Base-by-base conservation (phyloP, 2,888 invertebrate genomes). In the Ophioninae sp. region DNA sequence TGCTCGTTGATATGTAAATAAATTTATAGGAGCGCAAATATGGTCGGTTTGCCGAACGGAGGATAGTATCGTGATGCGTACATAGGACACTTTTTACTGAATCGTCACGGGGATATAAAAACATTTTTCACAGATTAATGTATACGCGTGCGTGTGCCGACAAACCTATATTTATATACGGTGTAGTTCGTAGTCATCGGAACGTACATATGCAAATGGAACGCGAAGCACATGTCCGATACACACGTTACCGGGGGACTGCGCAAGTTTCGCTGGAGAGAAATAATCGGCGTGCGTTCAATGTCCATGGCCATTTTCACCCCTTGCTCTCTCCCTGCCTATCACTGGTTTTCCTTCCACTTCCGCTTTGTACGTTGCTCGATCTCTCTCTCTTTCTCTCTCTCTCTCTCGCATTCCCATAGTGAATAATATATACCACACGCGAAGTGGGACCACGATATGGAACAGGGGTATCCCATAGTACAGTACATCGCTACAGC, bases 121-220 rank as follows among this genome's bases (percentile, higher is more conserved):
- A 71, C 37, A 71, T 71, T 58, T 71, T 71, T 71, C 30, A 17
- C 44, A n/a, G 17, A 30, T 71, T 37, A 58, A 58, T 58, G 10
- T 71, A 56, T 69, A 51, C 51, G 51, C 6, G 17, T 51, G 30
- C 2, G 6, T 51, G 6, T 51, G 17, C 17, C 6, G 3, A 10
- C 17, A 51, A 13, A 44, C 5, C 9, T 44, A 68, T 44, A 44
- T 22, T 13, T 22, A 68, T 20, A 51, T 23, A 67, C 44, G 13
- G 41, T 68, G n/a, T 9, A 13, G 69, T 61, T 67, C 20, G 67
- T 44, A 56, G 74, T 41, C 44, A 61, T 75, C 59, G 69, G 75
- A 74, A 73, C 65, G 74, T 83, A 59, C 76, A 79, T 84, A 82
- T 86, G 83, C 79, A 83, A 86, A 83, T 85, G 67, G 74, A 81